Conservation (phyloP, 2,797 vertebrate species). For the Esox masquinongy region DNA sequence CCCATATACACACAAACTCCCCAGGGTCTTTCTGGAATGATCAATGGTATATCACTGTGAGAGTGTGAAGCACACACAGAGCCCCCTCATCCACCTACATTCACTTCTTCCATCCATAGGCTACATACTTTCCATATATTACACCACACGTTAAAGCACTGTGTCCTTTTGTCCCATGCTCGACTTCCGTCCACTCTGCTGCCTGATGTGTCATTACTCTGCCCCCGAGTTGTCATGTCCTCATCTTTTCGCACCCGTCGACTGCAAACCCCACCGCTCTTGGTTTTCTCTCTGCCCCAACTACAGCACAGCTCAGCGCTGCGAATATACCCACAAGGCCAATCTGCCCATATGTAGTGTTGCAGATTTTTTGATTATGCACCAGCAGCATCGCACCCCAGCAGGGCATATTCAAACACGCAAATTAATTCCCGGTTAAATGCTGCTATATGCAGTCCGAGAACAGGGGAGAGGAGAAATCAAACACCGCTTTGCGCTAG, state of each 20-base stretch:
- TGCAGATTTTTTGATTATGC: conserved; percentile 75
- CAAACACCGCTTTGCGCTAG: conserved; percentile 68
- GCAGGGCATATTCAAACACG: conserved; percentile 78
- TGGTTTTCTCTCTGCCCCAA: conserved; percentile 32
- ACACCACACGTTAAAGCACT: conserved; percentile 55
- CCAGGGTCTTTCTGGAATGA: background rate
- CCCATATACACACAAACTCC: background rate
- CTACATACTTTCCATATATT: conserved; percentile 48
- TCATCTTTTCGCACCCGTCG: conserved; percentile 30
- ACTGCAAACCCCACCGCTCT: conserved; percentile 32
- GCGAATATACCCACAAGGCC: conserved; percentile 73
- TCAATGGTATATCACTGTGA: background rate
- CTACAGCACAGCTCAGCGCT: conserved; percentile 54
- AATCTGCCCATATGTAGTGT: conserved; percentile 68
- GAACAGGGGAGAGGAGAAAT: conserved; percentile 58
- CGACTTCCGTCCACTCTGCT: conserved; percentile 52
- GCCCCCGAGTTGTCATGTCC: conserved; percentile 37
- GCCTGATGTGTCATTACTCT: conserved; percentile 52
- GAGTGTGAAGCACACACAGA: conserved; percentile 10
- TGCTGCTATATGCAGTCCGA: conserved; percentile 74
- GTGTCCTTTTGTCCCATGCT: conserved; percentile 51
- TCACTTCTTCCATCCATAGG: conserved; percentile 34
- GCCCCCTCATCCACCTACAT: conserved; percentile 34
- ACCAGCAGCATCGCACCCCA: conserved; percentile 73
- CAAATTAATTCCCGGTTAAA: conserved; percentile 82